Evolutionary conservation across 2,113 vertebrate genomes (phyloP).

Genomic region (Sander lucioperca): DNA sequence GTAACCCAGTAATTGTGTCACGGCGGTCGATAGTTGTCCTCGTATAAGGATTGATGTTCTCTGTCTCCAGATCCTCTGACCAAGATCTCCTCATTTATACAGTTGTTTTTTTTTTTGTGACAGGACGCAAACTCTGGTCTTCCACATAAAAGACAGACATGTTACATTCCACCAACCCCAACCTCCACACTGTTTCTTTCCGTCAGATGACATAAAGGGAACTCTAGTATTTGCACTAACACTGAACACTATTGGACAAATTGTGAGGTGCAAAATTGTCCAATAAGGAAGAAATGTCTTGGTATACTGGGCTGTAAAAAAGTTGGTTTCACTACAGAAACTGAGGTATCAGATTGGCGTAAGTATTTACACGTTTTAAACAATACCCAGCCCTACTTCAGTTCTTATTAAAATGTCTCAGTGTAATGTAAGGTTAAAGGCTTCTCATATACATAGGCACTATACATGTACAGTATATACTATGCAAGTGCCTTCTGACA

Average conservation of each 20-base stretch:
- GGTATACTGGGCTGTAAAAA: not conserved
- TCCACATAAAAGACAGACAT: not conserved
- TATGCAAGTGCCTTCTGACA: not conserved
- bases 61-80: not conserved
- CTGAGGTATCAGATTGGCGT: too few relatives aligned
- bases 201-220: not conserved
- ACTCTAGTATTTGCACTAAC: not conserved
- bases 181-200: not conserved
- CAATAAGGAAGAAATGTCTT: not conserved
- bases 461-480: not conserved
- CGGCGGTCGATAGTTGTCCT: constrained; percentile 45
- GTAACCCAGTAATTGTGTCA: constrained; percentile 38
- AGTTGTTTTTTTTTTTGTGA: too few relatives aligned
- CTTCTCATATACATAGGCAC: not conserved
- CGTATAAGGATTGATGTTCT: constrained; percentile 36
- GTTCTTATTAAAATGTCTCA: not conserved
- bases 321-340: not conserved
- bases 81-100: not conserved
- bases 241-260: not conserved
- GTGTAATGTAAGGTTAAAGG: not conserved
- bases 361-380: not conserved
- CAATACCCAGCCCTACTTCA: not conserved
- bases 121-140: not conserved
- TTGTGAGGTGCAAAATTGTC: not conserved
- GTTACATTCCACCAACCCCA: not conserved